Evolutionary conservation across 2,888 invertebrate genomes (phyloP), one percentile per base, ranked within the genome.

Genomic region (Fissipunctia ypsillon): DNA sequence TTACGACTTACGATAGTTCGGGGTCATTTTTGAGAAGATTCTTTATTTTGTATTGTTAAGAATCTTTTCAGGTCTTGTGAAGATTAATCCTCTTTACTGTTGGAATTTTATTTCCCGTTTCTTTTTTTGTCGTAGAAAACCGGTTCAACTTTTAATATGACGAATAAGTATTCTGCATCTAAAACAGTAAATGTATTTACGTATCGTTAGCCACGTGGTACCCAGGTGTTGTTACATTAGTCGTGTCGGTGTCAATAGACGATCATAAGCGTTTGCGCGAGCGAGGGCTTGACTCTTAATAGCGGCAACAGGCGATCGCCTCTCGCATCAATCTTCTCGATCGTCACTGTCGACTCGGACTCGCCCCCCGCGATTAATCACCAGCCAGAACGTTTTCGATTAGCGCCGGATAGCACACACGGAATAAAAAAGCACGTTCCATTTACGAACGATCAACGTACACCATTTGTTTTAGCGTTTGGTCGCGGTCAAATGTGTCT

Each of bases 311-410:
- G 88, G 88, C 88, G 89, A 83, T 84, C 86, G 73, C 69, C 76
- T 81, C 78, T 78, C 85, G 84, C 95, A 95, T 95, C 93, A 95
- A 95, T 95, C 95, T 95, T 93, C 88, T 86, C 90, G 91, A 90
- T 92, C 94, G 93, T 94, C 94, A 93, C 92, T 93, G 94, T 93
- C 94, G 91, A 88, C 88, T 88, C 88, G 84, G 91, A 79, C 91
- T 89, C 94, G 92, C 92, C 93, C 93, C 92, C 91, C 92, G 91
- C 94, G 92, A 95, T 95, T 95, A 95, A 95, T 96, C 95, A 95
- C 91, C 75, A 80, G 80, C 88, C 89, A 90, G 91, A 93, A 91
- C 93, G 94, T 94, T 94, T 94, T 95, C 95, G 95, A 95, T 95
- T 95, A 95, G 93, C 94, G 92, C 93, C 93, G 92, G 90, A 90